Conservation (phyloP, 2,797 vertebrate species). For the Macroramphosus scolopax region DNA sequence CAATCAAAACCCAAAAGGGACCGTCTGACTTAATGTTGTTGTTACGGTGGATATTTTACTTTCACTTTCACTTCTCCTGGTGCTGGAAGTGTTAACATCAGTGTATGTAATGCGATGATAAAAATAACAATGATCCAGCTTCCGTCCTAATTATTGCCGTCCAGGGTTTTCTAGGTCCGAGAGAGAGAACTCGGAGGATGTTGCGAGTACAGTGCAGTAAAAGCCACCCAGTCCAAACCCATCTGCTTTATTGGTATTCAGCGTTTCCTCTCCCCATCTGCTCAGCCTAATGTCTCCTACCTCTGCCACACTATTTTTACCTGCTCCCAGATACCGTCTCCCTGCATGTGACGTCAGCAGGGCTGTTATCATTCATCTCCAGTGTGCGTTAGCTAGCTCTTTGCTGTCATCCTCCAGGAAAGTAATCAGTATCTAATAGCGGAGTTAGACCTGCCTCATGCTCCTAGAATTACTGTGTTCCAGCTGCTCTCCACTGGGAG, state of each 20-base stretch:
- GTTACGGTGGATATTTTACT: no score
- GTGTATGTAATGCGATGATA: no score
- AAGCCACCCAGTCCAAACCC: slow-evolving; percentile 51
- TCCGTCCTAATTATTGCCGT: no score
- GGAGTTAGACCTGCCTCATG: slow-evolving; percentile 8
- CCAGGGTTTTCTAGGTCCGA: no score
- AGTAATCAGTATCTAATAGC: slow-evolving; percentile 45
- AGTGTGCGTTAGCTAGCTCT: slow-evolving; percentile 37
- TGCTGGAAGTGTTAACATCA: no score
- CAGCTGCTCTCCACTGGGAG: slow-evolving; percentile 5
- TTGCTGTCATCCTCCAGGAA: slow-evolving; percentile 41
- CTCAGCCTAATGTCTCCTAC: slow-evolving; percentile 56
- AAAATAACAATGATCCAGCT: no score
- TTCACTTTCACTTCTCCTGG: no score
- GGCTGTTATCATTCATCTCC: slow-evolving; percentile 54
- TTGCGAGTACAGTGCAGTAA: slow-evolving; percentile 51
- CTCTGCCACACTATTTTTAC: slow-evolving; percentile 75
- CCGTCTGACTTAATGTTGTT: no score
- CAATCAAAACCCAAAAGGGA: no score
- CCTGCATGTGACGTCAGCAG: slow-evolving; percentile 63
- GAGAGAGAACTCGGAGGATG: no score
- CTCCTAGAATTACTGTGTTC: background rate
- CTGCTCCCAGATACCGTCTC: slow-evolving; percentile 69
- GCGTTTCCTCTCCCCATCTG: slow-evolving; percentile 58
- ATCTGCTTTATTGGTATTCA: slow-evolving; percentile 63